Conservation (phyloP, 1,140 invertebrate genomes). For the Caerostris extrusa region DNA sequence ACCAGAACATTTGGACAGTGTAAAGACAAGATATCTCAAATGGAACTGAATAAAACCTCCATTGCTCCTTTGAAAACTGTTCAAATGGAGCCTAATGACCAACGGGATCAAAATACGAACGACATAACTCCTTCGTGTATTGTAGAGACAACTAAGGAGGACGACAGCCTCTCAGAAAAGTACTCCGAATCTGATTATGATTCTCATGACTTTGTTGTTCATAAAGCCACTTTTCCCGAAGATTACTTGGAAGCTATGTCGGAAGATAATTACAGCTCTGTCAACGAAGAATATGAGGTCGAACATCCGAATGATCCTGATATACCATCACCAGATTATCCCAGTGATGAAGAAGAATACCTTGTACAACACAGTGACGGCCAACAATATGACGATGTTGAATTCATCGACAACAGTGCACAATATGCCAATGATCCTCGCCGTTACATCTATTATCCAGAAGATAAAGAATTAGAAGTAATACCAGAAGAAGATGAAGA, state of each 20-base stretch:
- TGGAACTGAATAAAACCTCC: constrained; percentile 16
- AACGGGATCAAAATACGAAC: background rate
- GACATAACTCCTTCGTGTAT: background rate
- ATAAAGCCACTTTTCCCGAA: constrained; percentile 72
- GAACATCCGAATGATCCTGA: constrained; percentile 69
- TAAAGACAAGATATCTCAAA: constrained; percentile 56
- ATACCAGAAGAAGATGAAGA: constrained; percentile 79
- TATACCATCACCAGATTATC: constrained; percentile 78
- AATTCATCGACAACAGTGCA: constrained; percentile 74
- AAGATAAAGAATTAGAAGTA: constrained; percentile 78
- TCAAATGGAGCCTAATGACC: background rate
- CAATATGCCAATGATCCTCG: constrained; percentile 68
- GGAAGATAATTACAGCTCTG: constrained; percentile 70
- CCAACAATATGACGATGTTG: constrained; percentile 60
- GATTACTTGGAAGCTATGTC: constrained; percentile 72
- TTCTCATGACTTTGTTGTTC: constrained; percentile 78
- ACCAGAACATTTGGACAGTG: constrained; percentile 63
- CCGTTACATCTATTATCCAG: constrained; percentile 74
- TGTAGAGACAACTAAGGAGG: background rate
- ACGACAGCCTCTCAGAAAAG: constrained; percentile 52
- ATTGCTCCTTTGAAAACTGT: background rate
- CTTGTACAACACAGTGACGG: constrained; percentile 65
- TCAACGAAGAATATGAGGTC: constrained; percentile 71
- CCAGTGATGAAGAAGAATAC: constrained; percentile 75
- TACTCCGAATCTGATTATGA: constrained; percentile 68